phyloP scores from a whole-genome alignment of 2,797 vertebrate species.

The Anabacerthia variegaticeps region DNA sequence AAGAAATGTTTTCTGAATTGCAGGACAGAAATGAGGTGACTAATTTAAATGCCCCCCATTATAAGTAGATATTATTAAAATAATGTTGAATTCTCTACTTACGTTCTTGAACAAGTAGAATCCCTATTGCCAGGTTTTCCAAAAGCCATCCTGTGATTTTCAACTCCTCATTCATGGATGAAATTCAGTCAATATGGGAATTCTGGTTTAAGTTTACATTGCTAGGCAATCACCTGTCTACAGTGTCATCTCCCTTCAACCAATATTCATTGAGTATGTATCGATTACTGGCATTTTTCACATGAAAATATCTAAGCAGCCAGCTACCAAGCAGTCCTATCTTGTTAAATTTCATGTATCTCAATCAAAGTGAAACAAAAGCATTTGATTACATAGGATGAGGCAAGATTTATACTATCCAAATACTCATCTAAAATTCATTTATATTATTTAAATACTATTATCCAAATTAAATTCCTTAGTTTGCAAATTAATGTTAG shows the following conservation, averaged over 20 bases:
- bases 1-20: not conserved
- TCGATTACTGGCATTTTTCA: not conserved
- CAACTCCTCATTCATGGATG: not conserved
- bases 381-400: not conserved
- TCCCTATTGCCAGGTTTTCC: not conserved
- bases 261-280: not conserved
- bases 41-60: not conserved
- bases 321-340: not conserved
- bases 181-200: not conserved
- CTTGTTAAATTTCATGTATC: not conserved
- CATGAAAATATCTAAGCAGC: not conserved
- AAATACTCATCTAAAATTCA: not conserved
- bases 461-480: not conserved
- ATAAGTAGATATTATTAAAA: not conserved
- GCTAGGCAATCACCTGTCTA: not conserved
- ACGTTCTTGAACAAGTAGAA: not conserved
- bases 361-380: not conserved
- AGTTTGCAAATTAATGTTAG: not conserved
- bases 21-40: not conserved
- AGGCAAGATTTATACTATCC: not conserved
- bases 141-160: not conserved
- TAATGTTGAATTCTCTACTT: not conserved
- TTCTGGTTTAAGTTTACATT: not conserved
- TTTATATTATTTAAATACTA: not conserved
- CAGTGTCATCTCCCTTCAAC: accelerated